These are phyloP conservation scores for Plutella xylostella DNA, from an alignment of 2,888 invertebrate genomes.

Conservation along the genomic window DNA sequence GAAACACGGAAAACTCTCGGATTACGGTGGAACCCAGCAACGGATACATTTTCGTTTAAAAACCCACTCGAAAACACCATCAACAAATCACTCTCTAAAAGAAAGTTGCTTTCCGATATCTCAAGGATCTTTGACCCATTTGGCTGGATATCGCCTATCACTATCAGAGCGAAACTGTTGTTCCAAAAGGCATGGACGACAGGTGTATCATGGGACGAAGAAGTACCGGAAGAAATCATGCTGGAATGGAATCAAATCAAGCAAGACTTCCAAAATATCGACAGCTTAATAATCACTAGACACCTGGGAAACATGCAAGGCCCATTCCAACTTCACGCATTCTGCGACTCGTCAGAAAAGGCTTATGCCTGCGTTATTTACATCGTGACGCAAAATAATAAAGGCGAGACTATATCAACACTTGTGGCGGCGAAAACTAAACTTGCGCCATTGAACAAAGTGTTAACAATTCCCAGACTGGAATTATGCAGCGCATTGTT, in stretches of 20 bases:
- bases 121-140: constrained; percentile 4
- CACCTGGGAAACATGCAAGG: neutral
- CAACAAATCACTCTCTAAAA: too few species aligned
- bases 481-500: neutral
- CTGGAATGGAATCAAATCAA: neutral
- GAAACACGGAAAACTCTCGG: neutral
- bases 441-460: neutral
- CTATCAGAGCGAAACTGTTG: constrained; percentile 8
- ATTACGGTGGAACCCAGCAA: neutral
- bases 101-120: neutral
- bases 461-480: neutral
- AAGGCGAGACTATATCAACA: neutral
- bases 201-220: neutral
- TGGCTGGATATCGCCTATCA: constrained; percentile 5
- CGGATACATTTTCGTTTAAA: neutral
- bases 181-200: constrained; percentile 9
- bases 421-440: neutral
- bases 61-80: neutral
- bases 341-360: constrained; percentile 8
- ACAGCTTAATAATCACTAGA: neutral
- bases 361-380: constrained; percentile 7
- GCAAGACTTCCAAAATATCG: neutral
- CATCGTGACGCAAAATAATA: neutral
- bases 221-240: neutral
- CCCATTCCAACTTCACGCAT: neutral